Conservation (phyloP, 2,888 invertebrate genomes). For the Drosophila acutilabella region DNA sequence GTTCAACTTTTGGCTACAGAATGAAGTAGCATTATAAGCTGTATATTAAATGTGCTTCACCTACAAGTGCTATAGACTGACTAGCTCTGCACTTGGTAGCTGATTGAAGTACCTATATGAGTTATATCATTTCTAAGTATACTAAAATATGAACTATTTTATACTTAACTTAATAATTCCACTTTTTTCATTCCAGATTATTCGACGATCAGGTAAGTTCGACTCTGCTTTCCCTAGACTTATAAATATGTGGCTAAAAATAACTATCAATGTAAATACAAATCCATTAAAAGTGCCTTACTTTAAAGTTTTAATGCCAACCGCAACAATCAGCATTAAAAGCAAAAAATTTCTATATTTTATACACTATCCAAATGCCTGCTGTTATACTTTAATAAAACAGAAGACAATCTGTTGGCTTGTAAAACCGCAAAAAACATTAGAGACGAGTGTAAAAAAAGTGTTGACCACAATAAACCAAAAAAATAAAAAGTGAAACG, state of each 20-base stretch:
- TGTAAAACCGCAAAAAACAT: slow-evolving; percentile 59
- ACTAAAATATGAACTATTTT: background rate
- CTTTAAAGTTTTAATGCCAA: slow-evolving; percentile 29
- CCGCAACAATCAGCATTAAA: slow-evolving; percentile 47
- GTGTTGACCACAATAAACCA: slow-evolving; percentile 47
- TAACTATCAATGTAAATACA: slow-evolving; percentile 9
- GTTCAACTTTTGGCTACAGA: slow-evolving; percentile 21
- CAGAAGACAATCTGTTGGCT: slow-evolving; percentile 21
- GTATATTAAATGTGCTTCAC: background rate
- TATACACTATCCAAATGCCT: background rate
- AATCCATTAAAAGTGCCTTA: background rate
- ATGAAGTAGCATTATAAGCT: slow-evolving; percentile 9
- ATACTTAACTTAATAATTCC: no score
- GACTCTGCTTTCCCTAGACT: background rate
- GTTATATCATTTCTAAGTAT: background rate
- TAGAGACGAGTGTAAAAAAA: slow-evolving; percentile 59
- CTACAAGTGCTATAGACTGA: slow-evolving; percentile 4
- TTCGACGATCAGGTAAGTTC: background rate
- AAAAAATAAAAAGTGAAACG: slow-evolving; percentile 33
- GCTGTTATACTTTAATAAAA: background rate
- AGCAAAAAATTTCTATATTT: slow-evolving; percentile 8
- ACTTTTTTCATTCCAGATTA: background rate
- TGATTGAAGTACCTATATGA: background rate
- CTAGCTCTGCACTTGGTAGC: background rate
- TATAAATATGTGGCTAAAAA: background rate